Evolutionary conservation across 2,113 vertebrate species (phyloP).

Genomic region (Nibea coibor): DNA sequence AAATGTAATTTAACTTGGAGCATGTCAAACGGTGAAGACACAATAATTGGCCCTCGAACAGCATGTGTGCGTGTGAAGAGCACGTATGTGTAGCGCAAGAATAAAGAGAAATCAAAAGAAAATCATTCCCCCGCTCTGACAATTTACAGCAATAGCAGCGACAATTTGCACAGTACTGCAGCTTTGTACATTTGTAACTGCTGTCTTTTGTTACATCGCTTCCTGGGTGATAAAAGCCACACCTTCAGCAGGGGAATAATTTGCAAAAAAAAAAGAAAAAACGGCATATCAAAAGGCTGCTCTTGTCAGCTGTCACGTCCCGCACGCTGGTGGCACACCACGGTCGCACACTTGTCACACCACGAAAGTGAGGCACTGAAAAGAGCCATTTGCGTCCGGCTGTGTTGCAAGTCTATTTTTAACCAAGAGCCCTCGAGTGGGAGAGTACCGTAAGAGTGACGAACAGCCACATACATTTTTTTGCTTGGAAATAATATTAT

Average conservation of each 20-base stretch:
- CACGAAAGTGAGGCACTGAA: conserved; percentile 49
- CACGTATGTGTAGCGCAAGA: too few relatives aligned
- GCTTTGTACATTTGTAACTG: not conserved
- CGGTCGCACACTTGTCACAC: conserved; percentile 73
- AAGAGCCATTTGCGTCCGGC: conserved; percentile 64
- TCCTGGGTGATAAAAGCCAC: conserved; percentile 31
- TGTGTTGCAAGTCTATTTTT: conserved; percentile 75
- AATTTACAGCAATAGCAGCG: not conserved
- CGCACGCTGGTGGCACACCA: conserved; percentile 14
- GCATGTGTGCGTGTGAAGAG: not conserved
- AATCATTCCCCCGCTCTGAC: not conserved
- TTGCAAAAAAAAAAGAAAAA: conserved; percentile 9
- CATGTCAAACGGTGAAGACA: not conserved
- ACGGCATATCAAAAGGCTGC: conserved; percentile 49
- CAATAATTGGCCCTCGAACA: not conserved
- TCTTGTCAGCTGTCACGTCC: conserved; percentile 62
- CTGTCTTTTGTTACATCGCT: conserved; percentile 1
- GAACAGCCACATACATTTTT: conserved; percentile 60
- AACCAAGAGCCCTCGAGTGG: conserved; percentile 68
- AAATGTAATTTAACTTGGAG: not conserved
- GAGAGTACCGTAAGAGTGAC: conserved; percentile 54
- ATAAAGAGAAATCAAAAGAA: too few relatives aligned
- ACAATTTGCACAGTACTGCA: not conserved
- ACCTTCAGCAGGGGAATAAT: conserved; percentile 38
- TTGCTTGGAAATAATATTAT: not conserved